Base-by-base conservation (phyloP, 2,888 invertebrate species). In the Spisula solida region DNA sequence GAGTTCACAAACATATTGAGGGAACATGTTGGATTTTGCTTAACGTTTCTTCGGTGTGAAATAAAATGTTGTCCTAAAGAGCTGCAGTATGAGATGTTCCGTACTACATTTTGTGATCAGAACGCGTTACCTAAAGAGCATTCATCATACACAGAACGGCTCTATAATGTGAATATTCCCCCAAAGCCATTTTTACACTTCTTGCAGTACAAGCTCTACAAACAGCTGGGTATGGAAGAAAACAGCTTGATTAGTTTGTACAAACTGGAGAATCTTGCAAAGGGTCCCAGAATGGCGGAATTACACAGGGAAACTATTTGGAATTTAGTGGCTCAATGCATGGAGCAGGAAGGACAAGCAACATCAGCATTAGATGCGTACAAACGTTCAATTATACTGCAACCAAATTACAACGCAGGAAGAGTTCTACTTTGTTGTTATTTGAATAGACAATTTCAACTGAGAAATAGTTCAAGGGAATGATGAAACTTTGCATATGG, bases 11-110 rank as follows among this genome's bases (percentile, higher is more conserved):
- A 70, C 70, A 70, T 70, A 14, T 12, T 70, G n/a, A n/a, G 70
- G 31, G 25, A 70, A 10, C 25, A 70, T 29, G 29, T 29, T 14
- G 70, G 6, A 29, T 25, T 12, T 25, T 70, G 70, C 16, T 25
- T 70, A 29, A 31, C 31, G 29, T 70, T 29, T 25, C 8, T 29
- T 29, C 31, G 0, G 0, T 25, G 31, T 14, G 70, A 70, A 70
- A 70, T 70, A 25, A 70, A 70, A 6, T 29, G 29, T 0, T 70
- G 70, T 29, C 70, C 70, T 25, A 70, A 70, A 8, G 70, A 70
- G 14, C 29, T 70, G 70, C 70, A 70, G 70, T 70, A 12, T 70
- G 70, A 70, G 29, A 70, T 70, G 70, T 70, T 29, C 31, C 70
- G 70, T 70, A 14, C 31, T 10, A 14, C 16, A 14, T 70, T 66